A percentile compares a stretch with the other conserved stretches of the same genome.
phyloP scores from a whole-genome alignment of 2,888 invertebrate genomes.

The Podabrus alpinus region DNA sequence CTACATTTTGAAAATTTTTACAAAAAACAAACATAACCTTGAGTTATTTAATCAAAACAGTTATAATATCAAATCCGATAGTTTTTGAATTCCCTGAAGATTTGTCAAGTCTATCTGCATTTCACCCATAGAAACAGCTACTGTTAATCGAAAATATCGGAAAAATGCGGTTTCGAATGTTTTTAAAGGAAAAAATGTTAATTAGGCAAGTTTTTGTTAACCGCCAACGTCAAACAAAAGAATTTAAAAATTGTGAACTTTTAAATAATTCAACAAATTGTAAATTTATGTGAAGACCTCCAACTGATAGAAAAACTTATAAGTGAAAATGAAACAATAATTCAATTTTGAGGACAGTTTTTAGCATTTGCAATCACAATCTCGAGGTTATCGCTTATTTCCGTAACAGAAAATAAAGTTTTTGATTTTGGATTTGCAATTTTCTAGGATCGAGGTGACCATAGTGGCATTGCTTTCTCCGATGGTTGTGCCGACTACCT shows the following conservation, averaged over 20 bases:
- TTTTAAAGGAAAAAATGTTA: slow-evolving; percentile 15
- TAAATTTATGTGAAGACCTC: slow-evolving; percentile 9
- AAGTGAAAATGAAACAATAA: slow-evolving; percentile 12
- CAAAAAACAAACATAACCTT: not conserved
- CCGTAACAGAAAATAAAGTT: slow-evolving; percentile 10
- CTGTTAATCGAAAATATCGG: not conserved
- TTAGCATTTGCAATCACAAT: slow-evolving; percentile 18
- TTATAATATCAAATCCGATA: not conserved
- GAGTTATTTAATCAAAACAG: not conserved
- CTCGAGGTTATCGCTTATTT: slow-evolving; percentile 23
- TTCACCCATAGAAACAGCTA: not conserved
- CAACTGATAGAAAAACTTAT: slow-evolving; percentile 1
- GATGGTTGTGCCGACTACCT: not conserved
- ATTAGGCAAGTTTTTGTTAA: slow-evolving; percentile 5
- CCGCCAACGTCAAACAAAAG: not conserved
- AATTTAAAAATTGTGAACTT: not conserved
- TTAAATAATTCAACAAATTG: not conserved
- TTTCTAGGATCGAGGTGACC: not conserved
- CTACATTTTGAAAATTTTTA: too few species aligned
- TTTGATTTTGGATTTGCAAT: not conserved
- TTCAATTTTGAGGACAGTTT: slow-evolving; percentile 28
- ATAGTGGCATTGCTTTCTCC: not conserved
- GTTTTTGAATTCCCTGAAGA: not conserved
- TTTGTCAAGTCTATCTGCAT: not conserved
- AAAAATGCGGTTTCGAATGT: not conserved